Evolutionary conservation across 2,888 invertebrate genomes (phyloP).

Genomic region (Hydropsyche betteni): DNA sequence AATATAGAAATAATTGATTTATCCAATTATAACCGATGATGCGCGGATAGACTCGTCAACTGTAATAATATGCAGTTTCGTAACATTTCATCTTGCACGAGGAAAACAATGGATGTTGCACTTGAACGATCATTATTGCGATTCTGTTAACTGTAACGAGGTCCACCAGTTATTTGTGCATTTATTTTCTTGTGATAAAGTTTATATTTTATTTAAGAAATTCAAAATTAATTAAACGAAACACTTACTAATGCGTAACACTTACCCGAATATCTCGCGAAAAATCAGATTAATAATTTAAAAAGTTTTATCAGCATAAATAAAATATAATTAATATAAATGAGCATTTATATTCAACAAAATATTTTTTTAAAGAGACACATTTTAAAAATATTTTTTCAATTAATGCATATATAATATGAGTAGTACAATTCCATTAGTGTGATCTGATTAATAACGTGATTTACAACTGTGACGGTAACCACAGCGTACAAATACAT

Average conservation of each 20-base stretch:
- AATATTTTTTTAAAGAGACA: too few species aligned
- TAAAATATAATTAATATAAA: too few species aligned
- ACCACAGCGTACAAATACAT: neutral
- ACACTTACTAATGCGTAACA: too few species aligned
- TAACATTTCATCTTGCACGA: too few species aligned
- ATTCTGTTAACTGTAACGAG: conserved; percentile 49
- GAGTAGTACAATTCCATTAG: neutral
- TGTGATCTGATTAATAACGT: neutral
- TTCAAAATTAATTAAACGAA: neutral
- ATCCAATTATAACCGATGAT: conserved; percentile 40
- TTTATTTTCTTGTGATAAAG: neutral
- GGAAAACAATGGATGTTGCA: conserved; percentile 41
- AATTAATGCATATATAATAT: neutral
- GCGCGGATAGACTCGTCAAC: conserved; percentile 27
- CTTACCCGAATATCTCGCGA: too few species aligned
- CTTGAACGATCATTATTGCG: conserved; percentile 40
- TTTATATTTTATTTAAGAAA: neutral
- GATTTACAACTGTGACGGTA: neutral
- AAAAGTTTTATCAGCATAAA: too few species aligned
- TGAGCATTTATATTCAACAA: too few species aligned
- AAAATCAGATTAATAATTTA: too few species aligned
- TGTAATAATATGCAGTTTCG: conserved; percentile 33
- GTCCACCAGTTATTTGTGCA: conserved; percentile 37
- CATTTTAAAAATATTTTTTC: too few species aligned
- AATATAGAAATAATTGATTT: conserved; percentile 22